phyloP scores from a whole-genome alignment of 1,140 invertebrate genomes.

The Lordiphosa mommai region DNA sequence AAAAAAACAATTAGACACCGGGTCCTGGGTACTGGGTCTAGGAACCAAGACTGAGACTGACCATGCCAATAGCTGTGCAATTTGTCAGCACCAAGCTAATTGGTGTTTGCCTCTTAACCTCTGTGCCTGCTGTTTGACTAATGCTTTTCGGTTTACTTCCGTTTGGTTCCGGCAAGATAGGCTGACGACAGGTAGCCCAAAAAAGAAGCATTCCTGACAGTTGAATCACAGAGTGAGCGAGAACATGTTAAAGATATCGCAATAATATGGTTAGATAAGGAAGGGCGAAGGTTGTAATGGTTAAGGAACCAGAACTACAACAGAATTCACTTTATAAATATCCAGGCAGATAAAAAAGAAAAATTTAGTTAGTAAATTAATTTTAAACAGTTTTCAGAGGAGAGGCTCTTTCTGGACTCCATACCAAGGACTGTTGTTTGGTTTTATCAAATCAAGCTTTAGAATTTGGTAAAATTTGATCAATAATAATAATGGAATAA shows the following conservation, averaged over 20 bases:
- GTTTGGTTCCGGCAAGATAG: conserved; percentile 47
- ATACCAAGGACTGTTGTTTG: too few relatives aligned
- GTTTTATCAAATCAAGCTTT: too few relatives aligned
- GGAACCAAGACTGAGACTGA: conserved; percentile 1
- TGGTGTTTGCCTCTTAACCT: conserved; percentile 55
- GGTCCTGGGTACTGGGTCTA: conserved; percentile 7
- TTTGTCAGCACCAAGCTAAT: conserved; percentile 75
- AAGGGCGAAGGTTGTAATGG: too few relatives aligned
- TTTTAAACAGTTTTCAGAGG: too few relatives aligned
- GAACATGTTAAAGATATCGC: conserved; percentile 8
- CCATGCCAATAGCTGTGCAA: conserved; percentile 69
- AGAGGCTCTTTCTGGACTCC: too few relatives aligned
- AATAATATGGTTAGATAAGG: background rate
- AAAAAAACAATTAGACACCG: conserved; percentile 32
- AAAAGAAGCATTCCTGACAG: conserved; percentile 24
- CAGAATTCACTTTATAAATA: too few relatives aligned
- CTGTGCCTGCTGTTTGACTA: conserved; percentile 69
- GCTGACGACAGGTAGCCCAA: conserved; percentile 42
- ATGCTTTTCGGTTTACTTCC: conserved; percentile 63
- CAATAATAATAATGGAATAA: too few relatives aligned
- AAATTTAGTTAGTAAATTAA: too few relatives aligned
- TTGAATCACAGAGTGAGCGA: conserved; percentile 31
- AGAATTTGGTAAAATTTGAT: too few relatives aligned
- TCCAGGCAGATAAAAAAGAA: too few relatives aligned
- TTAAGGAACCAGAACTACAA: too few relatives aligned